Conservation (phyloP, 2,113 vertebrate species). For the Carettochelys insculpta region DNA sequence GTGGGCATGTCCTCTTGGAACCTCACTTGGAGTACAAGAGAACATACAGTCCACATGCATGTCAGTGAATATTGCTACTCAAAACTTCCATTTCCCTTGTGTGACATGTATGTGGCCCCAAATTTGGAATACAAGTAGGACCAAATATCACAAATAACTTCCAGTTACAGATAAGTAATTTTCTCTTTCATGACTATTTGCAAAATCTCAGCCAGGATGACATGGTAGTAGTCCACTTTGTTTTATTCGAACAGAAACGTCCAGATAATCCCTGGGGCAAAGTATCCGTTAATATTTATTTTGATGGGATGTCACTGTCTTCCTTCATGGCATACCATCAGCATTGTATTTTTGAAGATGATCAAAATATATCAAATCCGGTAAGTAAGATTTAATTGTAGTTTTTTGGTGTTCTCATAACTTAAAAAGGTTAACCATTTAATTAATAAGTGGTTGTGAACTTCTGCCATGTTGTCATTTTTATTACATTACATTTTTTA, state of each 20-base stretch:
- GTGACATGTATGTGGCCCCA: not conserved
- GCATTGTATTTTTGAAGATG: constrained; percentile 72
- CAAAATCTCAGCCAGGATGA: rapidly evolving
- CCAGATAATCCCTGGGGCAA: constrained; percentile 74
- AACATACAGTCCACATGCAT: not conserved
- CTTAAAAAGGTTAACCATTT: not conserved
- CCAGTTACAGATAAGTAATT: not conserved
- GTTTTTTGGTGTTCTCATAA: not conserved
- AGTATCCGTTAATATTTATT: constrained; percentile 79
- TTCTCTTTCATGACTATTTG: not conserved
- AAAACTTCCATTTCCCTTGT: not conserved
- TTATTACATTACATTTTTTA: not conserved
- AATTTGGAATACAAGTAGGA: not conserved
- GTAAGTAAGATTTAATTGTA: constrained; percentile 51
- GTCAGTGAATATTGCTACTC: too few relatives aligned
- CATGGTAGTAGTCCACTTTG: constrained; percentile 20
- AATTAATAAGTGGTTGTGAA: not conserved
- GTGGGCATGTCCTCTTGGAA: not conserved
- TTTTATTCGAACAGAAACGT: constrained; percentile 76
- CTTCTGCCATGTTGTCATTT: not conserved
- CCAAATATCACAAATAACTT: not conserved
- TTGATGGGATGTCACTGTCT: constrained; percentile 83
- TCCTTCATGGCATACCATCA: constrained; percentile 85
- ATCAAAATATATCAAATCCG: constrained; percentile 48
- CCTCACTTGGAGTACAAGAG: not conserved